Evolutionary conservation across 2,797 vertebrate genomes (phyloP), one percentile per base, ranked within the genome.

Genomic region (Myoxocephalus aenaeus): DNA sequence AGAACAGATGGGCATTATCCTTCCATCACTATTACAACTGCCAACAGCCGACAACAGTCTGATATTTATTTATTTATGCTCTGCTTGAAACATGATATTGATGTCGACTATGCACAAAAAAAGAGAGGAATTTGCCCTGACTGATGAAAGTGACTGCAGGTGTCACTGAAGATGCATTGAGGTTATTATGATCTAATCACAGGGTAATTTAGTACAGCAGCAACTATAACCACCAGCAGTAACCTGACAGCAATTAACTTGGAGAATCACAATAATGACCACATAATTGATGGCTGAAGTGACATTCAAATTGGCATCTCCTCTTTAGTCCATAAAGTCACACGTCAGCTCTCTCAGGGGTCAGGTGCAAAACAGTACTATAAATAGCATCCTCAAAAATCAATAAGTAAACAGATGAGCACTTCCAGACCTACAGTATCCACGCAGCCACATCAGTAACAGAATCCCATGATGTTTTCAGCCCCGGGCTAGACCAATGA

Each of bases 1-100:
- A 75, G 70, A 80, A 86, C 82, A 89, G 83, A 89, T 81, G 85
- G 82, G 58, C 65, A 80, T 86, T 88, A 79, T 63, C 70, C 58
- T 50, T 77, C 75, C 15, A 65, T 87, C 83, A 79, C 70, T 73
- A 38, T 61, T 54, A 70, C 75, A 46, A n/a, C 66, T 22, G 75
- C 73, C 56, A 70, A 40, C 67, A 83, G 69, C 66, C 73, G 54
- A 73, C 67, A 83, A 76, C 61, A 70, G 46, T n/a, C 65, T 68
- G 29, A 82, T 66, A 0, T 32, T 64, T 53, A 18, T 51, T 36
- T 66, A 38, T 83, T 48, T 54, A 59, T 71, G 48, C 22, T 80
- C 20, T n/a, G 14, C 63, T 66, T 70, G 40, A 61, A 84, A 57
- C n/a, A 36, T 0, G 66, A 82, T 17, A 53, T 27, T 32, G 14